Conservation (phyloP, 1,140 invertebrate genomes). For the Kradibia gibbosae region DNA sequence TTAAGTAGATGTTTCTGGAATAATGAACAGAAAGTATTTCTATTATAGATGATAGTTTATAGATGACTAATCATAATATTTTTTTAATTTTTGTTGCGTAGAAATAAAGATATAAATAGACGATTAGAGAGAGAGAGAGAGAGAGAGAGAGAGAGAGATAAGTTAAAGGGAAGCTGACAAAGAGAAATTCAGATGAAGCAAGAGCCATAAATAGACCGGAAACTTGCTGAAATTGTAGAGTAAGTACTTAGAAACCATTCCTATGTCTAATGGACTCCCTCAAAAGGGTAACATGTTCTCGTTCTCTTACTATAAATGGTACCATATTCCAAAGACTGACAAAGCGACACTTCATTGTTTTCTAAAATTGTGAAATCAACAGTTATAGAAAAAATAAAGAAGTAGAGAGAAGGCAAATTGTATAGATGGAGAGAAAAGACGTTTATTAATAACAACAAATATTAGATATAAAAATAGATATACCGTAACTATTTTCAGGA, state of each 20-base stretch:
- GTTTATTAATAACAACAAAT: no score
- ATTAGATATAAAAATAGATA: no score
- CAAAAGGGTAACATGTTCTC: not conserved
- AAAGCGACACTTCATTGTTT: not conserved
- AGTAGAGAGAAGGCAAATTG: no score
- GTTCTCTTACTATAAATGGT: not conserved
- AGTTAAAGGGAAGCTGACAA: not conserved
- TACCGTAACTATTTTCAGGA: no score
- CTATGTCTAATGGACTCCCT: constrained; percentile 35
- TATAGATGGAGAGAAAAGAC: no score
- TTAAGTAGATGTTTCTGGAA: no score
- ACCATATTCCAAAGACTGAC: not conserved
- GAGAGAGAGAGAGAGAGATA: not conserved
- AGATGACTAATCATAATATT: no score
- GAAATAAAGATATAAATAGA: no score
- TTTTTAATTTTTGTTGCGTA: no score
- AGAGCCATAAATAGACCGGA: constrained; percentile 8
- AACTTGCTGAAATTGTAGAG: constrained; percentile 43
- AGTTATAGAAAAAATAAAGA: not conserved
- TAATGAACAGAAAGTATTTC: no score
- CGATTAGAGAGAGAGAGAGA: not conserved
- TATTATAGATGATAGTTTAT: no score
- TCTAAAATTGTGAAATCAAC: constrained; percentile 42
- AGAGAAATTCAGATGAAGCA: not conserved
- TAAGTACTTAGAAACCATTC: constrained; percentile 41